Evolutionary conservation across 1,140 invertebrate species (phyloP), one percentile per base, ranked within the genome.

Genomic region (Drosophila carrolli): DNA sequence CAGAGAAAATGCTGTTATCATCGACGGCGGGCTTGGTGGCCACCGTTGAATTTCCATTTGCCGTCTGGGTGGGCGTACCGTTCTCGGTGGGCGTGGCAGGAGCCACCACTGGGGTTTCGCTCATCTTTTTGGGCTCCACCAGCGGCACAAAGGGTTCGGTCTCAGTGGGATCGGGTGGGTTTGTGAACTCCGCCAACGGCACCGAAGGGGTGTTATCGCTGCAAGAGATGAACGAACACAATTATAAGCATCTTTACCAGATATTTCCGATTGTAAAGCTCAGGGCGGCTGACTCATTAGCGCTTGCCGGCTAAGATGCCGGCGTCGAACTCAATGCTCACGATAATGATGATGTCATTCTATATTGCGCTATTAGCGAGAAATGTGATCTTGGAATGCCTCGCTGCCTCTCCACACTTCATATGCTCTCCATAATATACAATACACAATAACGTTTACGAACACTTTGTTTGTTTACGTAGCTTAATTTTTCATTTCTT

Each of bases 1-100:
- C 48, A 11, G 92, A 91, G 46, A 93, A 84, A 59, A 93, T 93
- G 67, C 90, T 88, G 47, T 86, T 84, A 40, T 92, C 92, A 11
- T 71, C 66, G 10, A 41, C 41, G 35, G 50, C 40, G 27, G 71
- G n/a, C 4, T 51, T 47, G 9, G 67, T 76, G 7, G 68, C 73
- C 48, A 71, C 60, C 9, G 62, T 66, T 29, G 54, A 16, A 7
- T n/a, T 66, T 27, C 63, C 75, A 51, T 56, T 62, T 1, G 56
- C 54, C 5, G 58, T 35, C 23, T 78, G 23, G 4, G 73, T 50
- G 53, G 81, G 46, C 9, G 74, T 38, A 1, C 54, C 54, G 38
- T 75, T 66, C 40, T 41, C 46, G 10, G 38, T 72, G 44, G 79
- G 57, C 13, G 75, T 60, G 47, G 72, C 46, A 13, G 82, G 35